phyloP scores from a whole-genome alignment of 2,113 vertebrate species.

The Indicator indicator region DNA sequence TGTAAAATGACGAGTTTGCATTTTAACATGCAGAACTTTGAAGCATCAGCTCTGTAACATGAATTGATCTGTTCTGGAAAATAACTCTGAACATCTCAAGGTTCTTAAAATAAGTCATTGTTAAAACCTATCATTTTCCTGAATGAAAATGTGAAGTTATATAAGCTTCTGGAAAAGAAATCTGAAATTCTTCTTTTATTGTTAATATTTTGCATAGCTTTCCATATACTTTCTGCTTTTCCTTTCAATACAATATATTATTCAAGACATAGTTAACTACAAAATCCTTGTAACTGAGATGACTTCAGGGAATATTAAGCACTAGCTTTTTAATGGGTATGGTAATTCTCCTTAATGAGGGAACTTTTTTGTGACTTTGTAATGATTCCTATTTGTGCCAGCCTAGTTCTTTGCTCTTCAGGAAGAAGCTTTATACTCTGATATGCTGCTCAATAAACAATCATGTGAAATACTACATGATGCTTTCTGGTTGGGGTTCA shows the following conservation, averaged over 20 bases:
- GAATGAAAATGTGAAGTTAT: not conserved
- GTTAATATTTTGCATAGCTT: not conserved
- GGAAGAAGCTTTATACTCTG: not conserved
- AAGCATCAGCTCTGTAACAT: slow-evolving; percentile 4
- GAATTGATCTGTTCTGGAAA: slow-evolving; percentile 3
- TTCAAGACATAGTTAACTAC: not conserved
- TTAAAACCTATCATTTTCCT: not conserved
- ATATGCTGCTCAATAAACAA: not conserved
- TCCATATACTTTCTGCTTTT: not conserved
- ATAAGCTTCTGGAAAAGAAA: not conserved
- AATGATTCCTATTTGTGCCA: not conserved
- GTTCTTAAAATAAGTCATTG: not conserved
- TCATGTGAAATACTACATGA: not conserved
- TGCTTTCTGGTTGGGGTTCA: not conserved
- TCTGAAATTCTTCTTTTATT: not conserved
- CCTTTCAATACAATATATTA: not conserved
- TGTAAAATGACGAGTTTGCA: slow-evolving; percentile 26
- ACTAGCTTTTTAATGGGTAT: not conserved
- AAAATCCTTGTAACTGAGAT: not conserved
- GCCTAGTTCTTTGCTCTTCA: not conserved
- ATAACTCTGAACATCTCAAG: not conserved
- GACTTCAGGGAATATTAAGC: not conserved
- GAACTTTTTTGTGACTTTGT: not conserved
- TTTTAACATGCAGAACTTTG: slow-evolving; percentile 22
- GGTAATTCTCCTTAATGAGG: not conserved